Base-by-base conservation (phyloP, 2,113 vertebrate species). In the Sebastes fasciatus region DNA sequence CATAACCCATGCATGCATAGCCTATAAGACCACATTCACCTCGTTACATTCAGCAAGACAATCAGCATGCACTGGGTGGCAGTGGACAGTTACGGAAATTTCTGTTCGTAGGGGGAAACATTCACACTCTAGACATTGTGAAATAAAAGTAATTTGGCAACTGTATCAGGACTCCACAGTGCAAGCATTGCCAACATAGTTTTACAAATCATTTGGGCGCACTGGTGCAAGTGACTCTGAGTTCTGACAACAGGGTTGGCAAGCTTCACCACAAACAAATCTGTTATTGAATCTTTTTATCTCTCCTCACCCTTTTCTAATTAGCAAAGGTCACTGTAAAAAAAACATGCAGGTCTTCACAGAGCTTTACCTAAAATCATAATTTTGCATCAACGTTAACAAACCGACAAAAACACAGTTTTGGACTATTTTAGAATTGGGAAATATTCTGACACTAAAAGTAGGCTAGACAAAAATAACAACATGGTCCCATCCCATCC, bases 21-120 rank as follows among this genome's bases (percentile, higher is more conserved):
- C 8, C 9, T 80, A 74, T 57, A 34, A 42, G 67, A 64, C 16
- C 9, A 45, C 49, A 46, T 23, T 19, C 45, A 65, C 55, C 54
- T 75, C 67, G 2, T 57, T 58, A 73, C 61, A 70, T 43, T 65
- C 51, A 60, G 70, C 23, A 17, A 64, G 58, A 13, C 45, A 49
- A 54, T 67, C 62, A 69, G 48, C 19, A 57, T 74, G 23, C 14
- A 68, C 69, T 66, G 34, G 34, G 40, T 66, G 71, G 70, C 65
- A 78, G 23, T 42, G 21, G 48, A 66, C 40, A 42, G 11, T 70
- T 19, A 70, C 17, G 43, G 42, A 42, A 12, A 46, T 46, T 26
- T 51, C 46, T 57, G 10, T 4, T 14, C 12, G 23, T 17, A 10
- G 6, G 13, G 34, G 23, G 34, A 10, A 34, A 48, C 17, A 43